A percentile compares a stretch with the other conserved stretches of the same genome.
Evolutionary conservation across 2,113 vertebrate genomes (phyloP).

Genomic region (Diadophis punctatus): DNA sequence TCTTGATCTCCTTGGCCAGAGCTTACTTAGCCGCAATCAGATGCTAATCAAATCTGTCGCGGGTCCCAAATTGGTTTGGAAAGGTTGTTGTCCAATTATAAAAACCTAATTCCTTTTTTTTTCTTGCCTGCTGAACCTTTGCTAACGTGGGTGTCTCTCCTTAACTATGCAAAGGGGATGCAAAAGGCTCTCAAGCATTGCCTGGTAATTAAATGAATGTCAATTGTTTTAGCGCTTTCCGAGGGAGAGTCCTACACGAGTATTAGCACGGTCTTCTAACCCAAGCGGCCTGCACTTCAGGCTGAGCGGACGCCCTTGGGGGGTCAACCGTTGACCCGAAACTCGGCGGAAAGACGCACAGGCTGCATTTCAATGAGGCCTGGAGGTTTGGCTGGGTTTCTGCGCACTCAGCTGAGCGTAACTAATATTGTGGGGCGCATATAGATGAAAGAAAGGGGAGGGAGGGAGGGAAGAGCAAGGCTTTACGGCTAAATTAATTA

Average conservation of each 20-base stretch:
- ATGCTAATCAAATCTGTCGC: conserved; percentile 58
- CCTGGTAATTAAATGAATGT: conserved; percentile 82
- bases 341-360: conserved; percentile 61
- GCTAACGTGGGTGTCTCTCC: conserved; percentile 24
- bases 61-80: conserved; percentile 53
- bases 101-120: conserved; percentile 50
- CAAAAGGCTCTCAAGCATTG: conserved; percentile 65
- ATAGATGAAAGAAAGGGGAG: conserved; percentile 56
- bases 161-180: conserved; percentile 65
- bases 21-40: conserved; percentile 60
- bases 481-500: conserved; percentile 89
- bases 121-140: conserved; percentile 52
- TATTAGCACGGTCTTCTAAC: conserved; percentile 81
- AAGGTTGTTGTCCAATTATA: conserved; percentile 56
- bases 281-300: conserved; percentile 62
- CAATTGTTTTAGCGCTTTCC: conserved; percentile 69
- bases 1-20: conserved; percentile 42
- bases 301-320: conserved; percentile 60
- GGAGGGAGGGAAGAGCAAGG: conserved; percentile 49
- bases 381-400: conserved; percentile 59
- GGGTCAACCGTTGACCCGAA: conserved; percentile 76
- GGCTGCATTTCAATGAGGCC: conserved; percentile 74
- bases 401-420: conserved; percentile 69
- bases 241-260: conserved; percentile 72
- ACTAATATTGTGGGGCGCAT: conserved; percentile 76